A percentile compares a stretch with the other conserved stretches of the same genome.
These are phyloP conservation scores for Torymus aiolomorphi DNA, from an alignment of 2,888 invertebrate genomes.

Conservation along the genomic window DNA sequence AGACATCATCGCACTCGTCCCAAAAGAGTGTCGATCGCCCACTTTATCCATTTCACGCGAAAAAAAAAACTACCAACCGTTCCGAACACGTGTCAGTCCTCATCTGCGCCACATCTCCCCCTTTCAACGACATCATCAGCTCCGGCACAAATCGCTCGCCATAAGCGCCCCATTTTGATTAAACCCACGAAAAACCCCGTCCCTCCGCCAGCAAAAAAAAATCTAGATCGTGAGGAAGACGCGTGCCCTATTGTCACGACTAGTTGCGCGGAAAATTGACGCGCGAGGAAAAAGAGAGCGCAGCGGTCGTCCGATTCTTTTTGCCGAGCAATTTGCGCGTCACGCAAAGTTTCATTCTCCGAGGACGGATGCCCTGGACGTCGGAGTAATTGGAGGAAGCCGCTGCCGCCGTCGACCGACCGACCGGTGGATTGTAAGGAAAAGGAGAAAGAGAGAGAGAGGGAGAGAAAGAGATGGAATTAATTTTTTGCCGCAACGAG, in stretches of 20 bases:
- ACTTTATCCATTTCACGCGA: too few relatives aligned
- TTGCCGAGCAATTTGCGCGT: conserved; percentile 20
- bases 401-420: too few relatives aligned
- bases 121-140: too few relatives aligned
- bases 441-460: too few relatives aligned
- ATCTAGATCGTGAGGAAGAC: neutral
- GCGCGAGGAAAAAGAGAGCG: conserved; percentile 3
- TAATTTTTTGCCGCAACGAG: neutral
- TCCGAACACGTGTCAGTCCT: too few relatives aligned
- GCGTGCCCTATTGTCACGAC: conserved; percentile 14
- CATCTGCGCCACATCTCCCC: too few relatives aligned
- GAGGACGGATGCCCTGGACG: neutral
- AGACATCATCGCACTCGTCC: too few relatives aligned
- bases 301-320: neutral
- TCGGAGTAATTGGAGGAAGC: too few relatives aligned
- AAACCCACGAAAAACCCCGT: conserved; percentile 7
- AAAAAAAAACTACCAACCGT: too few relatives aligned
- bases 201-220: neutral
- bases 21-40: too few relatives aligned
- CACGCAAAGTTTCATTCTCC: neutral
- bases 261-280: conserved; percentile 37
- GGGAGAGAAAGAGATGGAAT: neutral
- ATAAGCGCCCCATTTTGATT: conserved; percentile 24
- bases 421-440: too few relatives aligned
- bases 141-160: conserved; percentile 1